Evolutionary conservation across 1,140 invertebrate species (phyloP).

Genomic region (Drosophila simulans): DNA sequence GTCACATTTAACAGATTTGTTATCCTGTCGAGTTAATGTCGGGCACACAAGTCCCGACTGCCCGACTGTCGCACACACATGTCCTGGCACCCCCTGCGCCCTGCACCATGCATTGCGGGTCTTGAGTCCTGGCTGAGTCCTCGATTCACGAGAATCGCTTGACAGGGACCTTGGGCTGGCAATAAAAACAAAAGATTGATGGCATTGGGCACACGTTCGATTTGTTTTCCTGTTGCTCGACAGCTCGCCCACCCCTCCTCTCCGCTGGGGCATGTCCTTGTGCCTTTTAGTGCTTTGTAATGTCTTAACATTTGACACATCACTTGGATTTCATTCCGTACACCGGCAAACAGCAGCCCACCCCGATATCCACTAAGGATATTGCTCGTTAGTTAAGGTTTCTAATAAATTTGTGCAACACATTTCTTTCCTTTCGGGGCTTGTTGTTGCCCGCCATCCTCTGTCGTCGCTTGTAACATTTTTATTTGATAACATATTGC

Average conservation of each 20-base stretch:
- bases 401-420: conserved; percentile 83
- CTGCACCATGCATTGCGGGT: neutral
- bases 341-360: conserved; percentile 18
- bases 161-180: conserved; percentile 59
- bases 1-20: conserved; percentile 85
- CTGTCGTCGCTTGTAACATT: conserved; percentile 81
- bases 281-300: conserved; percentile 83
- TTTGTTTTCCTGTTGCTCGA: conserved; percentile 79
- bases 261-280: conserved; percentile 34
- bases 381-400: conserved; percentile 82
- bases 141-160: conserved; percentile 69
- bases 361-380: conserved; percentile 52
- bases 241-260: conserved; percentile 9
- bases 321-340: conserved; percentile 63
- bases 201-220: conserved; percentile 84
- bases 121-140: conserved; percentile 27
- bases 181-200: conserved; percentile 84
- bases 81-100: conserved; percentile 19
- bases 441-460: conserved; percentile 21
- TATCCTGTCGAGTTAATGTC: conserved; percentile 85
- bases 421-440: conserved; percentile 56
- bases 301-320: conserved; percentile 83
- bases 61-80: conserved; percentile 37
- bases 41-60: conserved; percentile 62
- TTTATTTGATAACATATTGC: conserved; percentile 83